Evolutionary conservation across 2,113 vertebrate species (phyloP), one percentile per base, ranked within the genome.

Genomic region (Esox niger): DNA sequence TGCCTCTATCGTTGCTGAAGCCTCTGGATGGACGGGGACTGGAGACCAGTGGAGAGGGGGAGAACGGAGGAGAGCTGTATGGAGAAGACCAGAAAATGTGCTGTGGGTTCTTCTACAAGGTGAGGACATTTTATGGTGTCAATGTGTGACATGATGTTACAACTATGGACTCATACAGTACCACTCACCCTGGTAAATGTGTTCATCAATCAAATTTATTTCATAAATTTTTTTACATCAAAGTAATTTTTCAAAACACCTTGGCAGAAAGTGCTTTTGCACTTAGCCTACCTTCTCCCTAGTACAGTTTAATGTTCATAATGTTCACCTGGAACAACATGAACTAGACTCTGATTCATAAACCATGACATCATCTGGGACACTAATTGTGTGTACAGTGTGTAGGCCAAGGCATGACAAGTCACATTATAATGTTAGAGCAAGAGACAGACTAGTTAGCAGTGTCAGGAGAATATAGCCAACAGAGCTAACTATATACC

Each of bases 61-160:
- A 56, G 25, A 29, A 29, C 87, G 82, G 90, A 84, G 63, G 86
- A 76, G 79, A 93, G 60, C 86, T 81, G 15, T 72, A 87, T 32
- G 91, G 91, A 29, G 93, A 94, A 9, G 95, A 96, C 56, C 96
- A 97, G 81, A 98, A 98, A 90, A 92, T 97, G 75, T 98, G 96
- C 88, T 98, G 96, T 88, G 97, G 97, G 57, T 99, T 99, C 91
- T 99, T 99, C 70, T 99, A 96, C 78, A 96, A 95, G 93, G 97
- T 98, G 20, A 52, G n/a, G 25, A 26, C 15, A 6, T 15, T 3
- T 4, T 43, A 17, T 15, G 5, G 11, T 43, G 15, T 43, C 3
- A 2, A 1, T 43, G 13, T 43, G 38, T 17, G 38, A 43, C 11
- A 43, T 4, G 15, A 17, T 15, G 38, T 2, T 4, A 17, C 38